Conservation (phyloP, 2,113 vertebrate genomes). For the Gallinago jamesoni region DNA sequence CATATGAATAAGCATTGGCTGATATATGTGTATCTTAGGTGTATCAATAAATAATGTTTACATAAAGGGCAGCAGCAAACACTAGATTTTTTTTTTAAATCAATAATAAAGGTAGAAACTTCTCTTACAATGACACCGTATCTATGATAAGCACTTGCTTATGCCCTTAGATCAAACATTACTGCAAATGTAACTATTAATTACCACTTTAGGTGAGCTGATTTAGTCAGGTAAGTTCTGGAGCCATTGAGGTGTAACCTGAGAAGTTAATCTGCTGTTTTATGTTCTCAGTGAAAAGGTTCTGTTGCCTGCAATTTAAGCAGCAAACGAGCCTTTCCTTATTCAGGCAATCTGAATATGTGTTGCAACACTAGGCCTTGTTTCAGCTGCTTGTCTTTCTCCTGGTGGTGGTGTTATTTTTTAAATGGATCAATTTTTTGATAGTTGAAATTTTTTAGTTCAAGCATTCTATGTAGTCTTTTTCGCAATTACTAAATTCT, state of each 20-base stretch:
- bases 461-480: not conserved
- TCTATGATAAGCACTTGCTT: not conserved
- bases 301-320: not conserved
- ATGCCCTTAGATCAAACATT: not conserved
- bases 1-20: not conserved
- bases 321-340: not conserved
- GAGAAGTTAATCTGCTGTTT: not conserved
- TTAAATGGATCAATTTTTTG: not conserved
- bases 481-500: not conserved
- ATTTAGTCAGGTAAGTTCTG: not conserved
- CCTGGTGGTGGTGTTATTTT: not conserved
- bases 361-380: not conserved
- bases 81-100: not conserved
- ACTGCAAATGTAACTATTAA: not conserved
- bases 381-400: not conserved
- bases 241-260: not conserved
- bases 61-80: not conserved
- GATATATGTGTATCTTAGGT: not conserved
- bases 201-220: not conserved
- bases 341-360: not conserved
- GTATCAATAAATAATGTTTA: not conserved
- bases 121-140: not conserved
- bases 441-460: not conserved
- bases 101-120: not conserved
- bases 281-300: not conserved